Base-by-base conservation (phyloP, 2,888 invertebrate genomes). In the Apamea sordens region DNA sequence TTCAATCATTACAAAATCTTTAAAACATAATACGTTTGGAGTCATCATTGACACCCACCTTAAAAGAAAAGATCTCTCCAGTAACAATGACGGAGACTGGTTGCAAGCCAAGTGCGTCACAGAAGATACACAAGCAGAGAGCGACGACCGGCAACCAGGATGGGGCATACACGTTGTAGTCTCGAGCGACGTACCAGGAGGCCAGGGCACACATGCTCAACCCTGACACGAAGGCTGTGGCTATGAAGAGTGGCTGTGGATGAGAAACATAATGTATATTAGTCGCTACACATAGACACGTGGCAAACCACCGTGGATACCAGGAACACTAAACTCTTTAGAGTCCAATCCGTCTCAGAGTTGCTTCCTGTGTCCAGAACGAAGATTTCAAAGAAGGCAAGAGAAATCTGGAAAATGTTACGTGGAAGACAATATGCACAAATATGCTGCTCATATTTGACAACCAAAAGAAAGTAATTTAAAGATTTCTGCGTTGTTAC, bases 61-160 rank as follows among this genome's bases (percentile, higher is more conserved):
- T 96, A 73, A 93, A 96, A 3, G 96, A 96, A 82, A 97, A 97
- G 78, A 97, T 95, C 87, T 97, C 97, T 0, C 97, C 94, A 0
- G 93, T 92, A 1, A 97, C 88, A 2, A 97, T 94, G 10, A 97
- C 95, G 0, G 97, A 97, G 0, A 96, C 94, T 0, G 97, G 97
- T 67, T 97, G 97, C 61, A 97, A 91, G 0, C 97, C 97, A 2
- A 96, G 90, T 0, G 97, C 93, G 78, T 97, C 97, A 18, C 95
- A 92, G 87, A 97, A 94, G 86, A 97, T 96, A 89, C 95, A 97
- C 5, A 96, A 44, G 36, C 97, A 97, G 0, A 97, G 90, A 0
- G 97, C 94, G 0, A 92, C 86, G 4, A 97, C 91, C 0, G 97
- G 97, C 11, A 97, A 86, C 97, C 97, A 97, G 21, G 93, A 92